Base-by-base conservation (phyloP, 2,113 vertebrate species). In the Entelurus aequoreus region DNA sequence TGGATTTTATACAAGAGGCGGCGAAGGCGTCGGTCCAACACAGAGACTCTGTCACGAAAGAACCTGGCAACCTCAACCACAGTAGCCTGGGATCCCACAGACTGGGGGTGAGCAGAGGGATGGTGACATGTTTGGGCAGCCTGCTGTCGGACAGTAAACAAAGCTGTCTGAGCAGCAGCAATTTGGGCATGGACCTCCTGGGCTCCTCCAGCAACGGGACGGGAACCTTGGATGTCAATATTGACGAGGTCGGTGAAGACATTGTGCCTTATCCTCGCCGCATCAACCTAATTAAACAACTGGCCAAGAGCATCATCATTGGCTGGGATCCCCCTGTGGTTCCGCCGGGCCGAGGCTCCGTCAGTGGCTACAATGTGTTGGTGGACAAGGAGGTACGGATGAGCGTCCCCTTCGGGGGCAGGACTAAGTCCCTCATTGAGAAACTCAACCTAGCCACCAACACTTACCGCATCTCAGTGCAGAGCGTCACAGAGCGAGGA, bases 221-320 rank as follows among this genome's bases (percentile, higher is more conserved):
- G 0, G 94, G 92, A 81, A 91, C 88, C 16, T 86, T 93, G 89
- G 94, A 97, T 13, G 75, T 93, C 73, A 94, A 85, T 88, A 92
- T 92, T 1, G 95, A 97, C 0, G 94, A 96, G 78, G 84, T 95
- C 3, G 96, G 95, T 87, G 97, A 97, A 94, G 94, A 99, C 89
- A 88, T 93, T 54, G 95, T 99, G 95, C 97, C 97, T 96, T 99
- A 99, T 85, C 96, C 97, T 62, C 87, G 95, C 65, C 94, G 87
- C 88, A 97, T 99, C 86, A 95, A 92, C 89, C 93, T 99, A 75
- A 98, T 99, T 60, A 99, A 99, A 80, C 97, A 99, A 77, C 91
- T 99, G 46, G 96, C 96, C 91, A 97, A 95, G 91, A 98, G 95
- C 76, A 94, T 97, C 51, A 99, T 99, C 75, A 92, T 99, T 86